phyloP scores from a whole-genome alignment of 2,888 invertebrate genomes.

The Catocala nupta region DNA sequence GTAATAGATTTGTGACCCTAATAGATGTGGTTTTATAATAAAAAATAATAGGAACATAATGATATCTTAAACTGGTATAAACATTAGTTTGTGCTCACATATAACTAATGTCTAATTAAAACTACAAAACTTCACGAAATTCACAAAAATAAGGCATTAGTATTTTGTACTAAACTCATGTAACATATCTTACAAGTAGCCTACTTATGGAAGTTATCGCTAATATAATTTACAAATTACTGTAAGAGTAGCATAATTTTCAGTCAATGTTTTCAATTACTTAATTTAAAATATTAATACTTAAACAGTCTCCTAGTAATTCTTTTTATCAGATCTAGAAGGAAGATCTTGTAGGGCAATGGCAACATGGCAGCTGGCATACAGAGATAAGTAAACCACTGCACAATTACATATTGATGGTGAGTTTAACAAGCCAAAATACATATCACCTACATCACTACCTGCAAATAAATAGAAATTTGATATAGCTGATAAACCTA shows the following conservation, averaged over 20 bases:
- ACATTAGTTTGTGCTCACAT: too few relatives aligned
- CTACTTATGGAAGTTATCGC: too few relatives aligned
- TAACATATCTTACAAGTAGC: too few relatives aligned
- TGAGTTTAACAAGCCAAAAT: constrained; percentile 87
- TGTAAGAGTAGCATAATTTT: neutral
- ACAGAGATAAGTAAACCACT: constrained; percentile 69
- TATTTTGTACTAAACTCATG: too few relatives aligned
- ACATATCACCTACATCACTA: constrained; percentile 90
- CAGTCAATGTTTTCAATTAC: constrained; percentile 7
- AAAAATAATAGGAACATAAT: too few relatives aligned
- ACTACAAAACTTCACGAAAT: too few relatives aligned
- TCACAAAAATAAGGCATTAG: too few relatives aligned
- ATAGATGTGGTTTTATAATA: too few relatives aligned
- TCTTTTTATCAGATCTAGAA: constrained; percentile 67
- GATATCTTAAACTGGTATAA: too few relatives aligned
- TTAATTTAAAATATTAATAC: constrained; percentile 10
- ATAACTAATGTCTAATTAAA: too few relatives aligned
- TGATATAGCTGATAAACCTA: constrained; percentile 93
- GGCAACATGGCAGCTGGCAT: constrained; percentile 81
- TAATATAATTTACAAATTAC: neutral
- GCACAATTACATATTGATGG: constrained; percentile 69
- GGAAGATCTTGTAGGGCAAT: constrained; percentile 75
- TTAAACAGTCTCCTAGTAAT: constrained; percentile 44
- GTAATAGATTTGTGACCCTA: too few relatives aligned
- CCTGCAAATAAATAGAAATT: constrained; percentile 96